A percentile compares a stretch with the other conserved stretches of the same genome.
phyloP scores from a whole-genome alignment of 2,113 vertebrate genomes.

The Cinclus mexicanus region DNA sequence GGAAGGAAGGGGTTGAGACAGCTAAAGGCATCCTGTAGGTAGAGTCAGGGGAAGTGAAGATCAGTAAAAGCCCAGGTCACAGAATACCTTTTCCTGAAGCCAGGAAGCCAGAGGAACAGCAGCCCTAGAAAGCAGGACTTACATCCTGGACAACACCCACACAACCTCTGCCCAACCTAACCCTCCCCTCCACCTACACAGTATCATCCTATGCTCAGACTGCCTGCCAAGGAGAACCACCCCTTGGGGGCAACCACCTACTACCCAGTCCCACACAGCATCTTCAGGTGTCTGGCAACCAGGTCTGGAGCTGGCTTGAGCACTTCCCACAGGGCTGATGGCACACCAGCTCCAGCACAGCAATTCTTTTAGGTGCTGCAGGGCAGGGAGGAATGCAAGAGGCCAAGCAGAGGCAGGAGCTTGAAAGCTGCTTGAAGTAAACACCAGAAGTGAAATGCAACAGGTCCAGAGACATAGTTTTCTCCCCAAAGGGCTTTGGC shows the following conservation, averaged over 20 bases:
- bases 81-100: background rate
- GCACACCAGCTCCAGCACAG: background rate
- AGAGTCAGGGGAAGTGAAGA: background rate
- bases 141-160: background rate
- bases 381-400: fast-evolving
- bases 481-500: background rate
- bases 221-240: background rate
- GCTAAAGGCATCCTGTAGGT: background rate
- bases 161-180: background rate
- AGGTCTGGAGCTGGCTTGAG: fast-evolving
- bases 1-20: background rate
- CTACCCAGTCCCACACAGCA: background rate
- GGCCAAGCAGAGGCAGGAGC: background rate
- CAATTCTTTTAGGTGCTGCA: background rate
- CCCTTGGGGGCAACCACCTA: fast-evolving
- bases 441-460: background rate
- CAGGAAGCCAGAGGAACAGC: background rate
- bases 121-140: background rate
- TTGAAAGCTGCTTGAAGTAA: background rate
- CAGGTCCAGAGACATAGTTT: background rate
- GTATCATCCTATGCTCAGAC: background rate
- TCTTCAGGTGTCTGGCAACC: background rate
- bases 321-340: fast-evolving
- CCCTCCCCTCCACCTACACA: background rate
- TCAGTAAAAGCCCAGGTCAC: background rate